These are phyloP conservation scores for Jaculus jaculus DNA, from an alignment of 2,113 vertebrate species.

Conservation along the genomic window DNA sequence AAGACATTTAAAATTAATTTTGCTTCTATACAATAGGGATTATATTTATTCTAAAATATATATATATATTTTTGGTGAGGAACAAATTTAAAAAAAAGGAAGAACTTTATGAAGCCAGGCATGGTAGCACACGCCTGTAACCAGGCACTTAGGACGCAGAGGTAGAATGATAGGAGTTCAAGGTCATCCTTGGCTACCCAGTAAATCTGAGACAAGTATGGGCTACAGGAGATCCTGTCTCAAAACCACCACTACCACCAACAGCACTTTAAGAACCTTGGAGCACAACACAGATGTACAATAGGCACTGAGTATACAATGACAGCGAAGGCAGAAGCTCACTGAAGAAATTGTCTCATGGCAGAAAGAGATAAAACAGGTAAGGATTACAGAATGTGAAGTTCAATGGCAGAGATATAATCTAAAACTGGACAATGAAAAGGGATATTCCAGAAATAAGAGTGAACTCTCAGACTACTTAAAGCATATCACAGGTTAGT, in stretches of 20 bases:
- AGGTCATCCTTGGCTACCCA: not conserved
- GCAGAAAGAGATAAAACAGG: not conserved
- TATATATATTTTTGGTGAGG: not conserved
- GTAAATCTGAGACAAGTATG: not conserved
- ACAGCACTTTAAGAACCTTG: not conserved
- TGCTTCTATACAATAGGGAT: not conserved
- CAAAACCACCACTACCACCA: not conserved
- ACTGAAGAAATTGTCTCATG: slow-evolving; percentile 1
- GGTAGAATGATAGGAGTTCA: not conserved
- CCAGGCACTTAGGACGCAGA: not conserved
- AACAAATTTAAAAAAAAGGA: slow-evolving; percentile 28
- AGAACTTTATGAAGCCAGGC: not conserved
- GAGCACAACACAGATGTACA: not conserved
- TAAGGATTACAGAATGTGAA: slow-evolving; percentile 33
- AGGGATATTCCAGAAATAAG: not conserved
- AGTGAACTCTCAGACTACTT: not conserved
- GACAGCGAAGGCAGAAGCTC: not conserved
- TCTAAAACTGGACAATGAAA: not conserved
- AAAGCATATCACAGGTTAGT: not conserved
- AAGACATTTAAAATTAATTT: not conserved
- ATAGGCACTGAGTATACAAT: not conserved
- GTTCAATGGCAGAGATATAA: not conserved
- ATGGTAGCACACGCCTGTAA: not conserved
- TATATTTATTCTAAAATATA: slow-evolving; percentile 22
- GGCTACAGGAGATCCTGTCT: not conserved